A percentile compares a stretch with the other conserved stretches of the same genome.
Conservation (phyloP, 2,797 vertebrate species). For the Dallia pectoralis region DNA sequence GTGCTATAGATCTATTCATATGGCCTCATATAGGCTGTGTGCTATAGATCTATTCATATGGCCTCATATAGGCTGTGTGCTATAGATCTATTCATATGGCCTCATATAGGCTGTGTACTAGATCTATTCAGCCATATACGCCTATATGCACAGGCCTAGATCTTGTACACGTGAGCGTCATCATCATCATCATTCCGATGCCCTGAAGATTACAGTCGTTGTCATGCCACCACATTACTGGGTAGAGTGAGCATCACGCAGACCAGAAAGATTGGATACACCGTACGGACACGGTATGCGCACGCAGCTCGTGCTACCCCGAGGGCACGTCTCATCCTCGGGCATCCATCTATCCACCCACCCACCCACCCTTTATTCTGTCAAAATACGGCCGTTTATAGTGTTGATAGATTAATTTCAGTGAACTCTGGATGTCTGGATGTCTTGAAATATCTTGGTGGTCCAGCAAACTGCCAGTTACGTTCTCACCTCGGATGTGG, state of each 20-base stretch:
- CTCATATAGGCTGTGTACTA: no score
- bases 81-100: background rate
- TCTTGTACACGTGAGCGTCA: background rate
- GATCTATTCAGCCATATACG: background rate
- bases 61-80: no score
- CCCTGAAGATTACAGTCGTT: constrained; percentile 12
- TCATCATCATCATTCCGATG: constrained; percentile 9
- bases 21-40: no score
- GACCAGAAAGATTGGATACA: constrained; percentile 30
- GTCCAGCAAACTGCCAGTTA: background rate
- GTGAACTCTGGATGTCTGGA: background rate
- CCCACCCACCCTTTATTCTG: background rate
- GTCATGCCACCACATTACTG: constrained; percentile 29
- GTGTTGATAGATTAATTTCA: background rate
- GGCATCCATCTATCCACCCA: constrained; percentile 39
- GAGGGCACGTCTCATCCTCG: constrained; percentile 25
- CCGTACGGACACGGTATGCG: constrained; percentile 43
- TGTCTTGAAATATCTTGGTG: background rate
- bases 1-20: background rate
- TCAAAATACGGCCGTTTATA: no score
- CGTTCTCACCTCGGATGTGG: no score
- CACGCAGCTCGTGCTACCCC: constrained; percentile 48
- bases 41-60: background rate
- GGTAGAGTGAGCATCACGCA: constrained; percentile 23
- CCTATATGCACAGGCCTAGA: background rate